Base-by-base conservation (phyloP, 2,888 invertebrate species). In the Andrena bucephala region DNA sequence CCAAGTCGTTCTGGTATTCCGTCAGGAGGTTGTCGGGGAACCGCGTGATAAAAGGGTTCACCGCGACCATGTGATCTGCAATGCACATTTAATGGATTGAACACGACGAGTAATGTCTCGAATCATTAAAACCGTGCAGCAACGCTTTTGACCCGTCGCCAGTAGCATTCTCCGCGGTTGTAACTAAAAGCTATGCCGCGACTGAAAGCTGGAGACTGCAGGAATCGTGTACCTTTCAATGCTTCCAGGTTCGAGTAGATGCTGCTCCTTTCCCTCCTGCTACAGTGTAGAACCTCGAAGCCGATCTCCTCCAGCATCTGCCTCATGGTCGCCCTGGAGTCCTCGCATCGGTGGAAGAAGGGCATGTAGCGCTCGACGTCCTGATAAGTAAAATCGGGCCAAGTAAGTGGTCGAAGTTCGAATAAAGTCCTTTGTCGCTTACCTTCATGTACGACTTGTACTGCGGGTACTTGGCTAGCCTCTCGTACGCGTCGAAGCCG, bases 31-130 rank as follows among this genome's bases (percentile, higher is more conserved):
- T 92, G 0, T 94, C 91, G 0, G 97, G 96, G 67, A 97, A 95
- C 63, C 95, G 94, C 6, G 95, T 94, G 75, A 96, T 91, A 90
- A 97, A 97, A 0, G 97, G 97, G 91, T 96, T 97, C 3, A 97
- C 95, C 0, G 97, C 97, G 81, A 95, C 94, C 0, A 96, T 95
- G 60, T 96, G 96, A 89, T 96, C 97, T 96, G 93, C 60, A 95
- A 42, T 1, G 16, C 42, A 42, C 16, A 42, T 16, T 4, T 4
- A 42, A 4, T 5, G 42, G 1, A 16, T 42, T 42, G 0, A 16
- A 16, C 16, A 1, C 42, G 4, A 16, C 0, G 4, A 42, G 16
- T 42, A 42, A 42, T 42, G 1, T 13, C 13, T 42, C 42, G 10
- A 42, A 3, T 42, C 3, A 42, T 13, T 42, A 42, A 42, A 13